phyloP scores from a whole-genome alignment of 2,797 vertebrate species.

The Lithobates sylvaticus region DNA sequence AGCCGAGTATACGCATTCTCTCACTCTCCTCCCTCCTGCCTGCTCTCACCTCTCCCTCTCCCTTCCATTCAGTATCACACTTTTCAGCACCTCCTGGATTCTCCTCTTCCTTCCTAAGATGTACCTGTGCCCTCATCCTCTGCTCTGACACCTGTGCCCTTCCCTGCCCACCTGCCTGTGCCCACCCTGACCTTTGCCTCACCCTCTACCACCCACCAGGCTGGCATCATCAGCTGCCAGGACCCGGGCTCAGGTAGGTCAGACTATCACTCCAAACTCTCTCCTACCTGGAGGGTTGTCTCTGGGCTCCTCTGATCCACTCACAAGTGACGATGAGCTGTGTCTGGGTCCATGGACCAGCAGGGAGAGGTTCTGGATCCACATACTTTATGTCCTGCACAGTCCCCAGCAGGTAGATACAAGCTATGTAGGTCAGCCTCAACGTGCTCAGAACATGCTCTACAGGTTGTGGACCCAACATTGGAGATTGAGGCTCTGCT shows the following conservation, averaged over 20 bases:
- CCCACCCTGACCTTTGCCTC: neutral
- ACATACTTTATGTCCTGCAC: neutral
- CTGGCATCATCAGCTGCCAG: conserved; percentile 29
- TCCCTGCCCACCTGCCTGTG: conserved; percentile 17
- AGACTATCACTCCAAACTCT: neutral
- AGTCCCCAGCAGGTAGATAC: neutral
- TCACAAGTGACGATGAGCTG: neutral
- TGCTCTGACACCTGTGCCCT: conserved; percentile 26
- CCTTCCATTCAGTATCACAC: neutral
- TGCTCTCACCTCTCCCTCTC: neutral
- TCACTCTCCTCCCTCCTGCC: conserved; percentile 34
- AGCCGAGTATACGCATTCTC: conserved; percentile 39
- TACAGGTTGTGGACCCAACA: neutral
- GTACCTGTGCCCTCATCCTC: neutral
- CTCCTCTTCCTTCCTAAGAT: conserved; percentile 15
- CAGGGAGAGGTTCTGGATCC: neutral
- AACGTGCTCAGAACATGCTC: neutral
- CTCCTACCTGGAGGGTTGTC: neutral
- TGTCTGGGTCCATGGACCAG: neutral
- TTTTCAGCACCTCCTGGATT: neutral
- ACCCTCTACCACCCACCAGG: neutral
- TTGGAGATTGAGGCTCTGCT: too few species aligned
- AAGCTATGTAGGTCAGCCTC: too few species aligned
- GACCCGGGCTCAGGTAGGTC: conserved; percentile 51
- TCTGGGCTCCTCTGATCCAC: neutral